Conservation (phyloP, 1,140 invertebrate genomes). For the Brachionus rubens region DNA sequence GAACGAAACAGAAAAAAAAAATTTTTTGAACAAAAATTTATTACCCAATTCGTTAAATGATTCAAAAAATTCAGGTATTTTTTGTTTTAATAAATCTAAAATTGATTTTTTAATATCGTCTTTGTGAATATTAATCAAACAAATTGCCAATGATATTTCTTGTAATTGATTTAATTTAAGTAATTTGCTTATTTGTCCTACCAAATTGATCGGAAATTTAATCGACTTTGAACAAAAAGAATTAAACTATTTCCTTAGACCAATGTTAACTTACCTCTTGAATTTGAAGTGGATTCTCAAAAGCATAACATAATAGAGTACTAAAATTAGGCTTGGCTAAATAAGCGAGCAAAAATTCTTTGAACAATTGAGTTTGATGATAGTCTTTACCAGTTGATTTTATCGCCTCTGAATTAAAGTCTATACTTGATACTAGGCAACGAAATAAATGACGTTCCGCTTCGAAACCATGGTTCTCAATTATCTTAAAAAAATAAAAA, state of each 20-base stretch:
- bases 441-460: slow-evolving; percentile 80
- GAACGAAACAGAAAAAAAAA: background rate
- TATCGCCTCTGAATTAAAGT: slow-evolving; percentile 62
- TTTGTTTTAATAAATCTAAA: slow-evolving; percentile 73
- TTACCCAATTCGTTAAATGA: slow-evolving; percentile 73
- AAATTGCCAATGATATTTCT: slow-evolving; percentile 81
- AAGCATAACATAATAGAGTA: slow-evolving; percentile 74
- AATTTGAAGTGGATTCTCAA: slow-evolving; percentile 68
- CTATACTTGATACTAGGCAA: slow-evolving; percentile 74
- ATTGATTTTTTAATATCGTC: slow-evolving; percentile 71
- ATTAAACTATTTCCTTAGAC: slow-evolving; percentile 44
- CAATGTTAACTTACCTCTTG: slow-evolving; percentile 59
- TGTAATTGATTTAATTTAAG: slow-evolving; percentile 77
- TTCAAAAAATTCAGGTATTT: slow-evolving; percentile 77
- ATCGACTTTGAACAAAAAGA: slow-evolving; percentile 66
- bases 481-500: slow-evolving; percentile 65
- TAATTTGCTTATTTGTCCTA: slow-evolving; percentile 71
- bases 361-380: slow-evolving; percentile 70
- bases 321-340: slow-evolving; percentile 71
- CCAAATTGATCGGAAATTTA: slow-evolving; percentile 71
- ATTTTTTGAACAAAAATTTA: slow-evolving; percentile 34
- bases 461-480: slow-evolving; percentile 75
- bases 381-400: slow-evolving; percentile 62
- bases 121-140: slow-evolving; percentile 74
- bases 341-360: slow-evolving; percentile 70